phyloP scores from a whole-genome alignment of 2,113 vertebrate species.

The Theropithecus gelada region DNA sequence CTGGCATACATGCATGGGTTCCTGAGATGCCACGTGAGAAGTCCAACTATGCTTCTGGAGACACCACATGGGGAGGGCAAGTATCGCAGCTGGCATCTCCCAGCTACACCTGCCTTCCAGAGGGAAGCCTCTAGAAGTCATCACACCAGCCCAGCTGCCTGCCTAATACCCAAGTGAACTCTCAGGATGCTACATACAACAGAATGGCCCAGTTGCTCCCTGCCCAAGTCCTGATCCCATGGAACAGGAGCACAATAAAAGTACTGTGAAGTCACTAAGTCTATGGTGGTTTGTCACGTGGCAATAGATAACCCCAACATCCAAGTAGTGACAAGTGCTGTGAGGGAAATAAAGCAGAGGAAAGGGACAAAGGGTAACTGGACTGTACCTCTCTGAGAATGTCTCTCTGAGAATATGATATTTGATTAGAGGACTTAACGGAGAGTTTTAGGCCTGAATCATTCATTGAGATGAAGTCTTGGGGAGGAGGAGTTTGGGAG shows the following conservation, averaged over 20 bases:
- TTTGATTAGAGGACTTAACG: neutral
- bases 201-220: neutral
- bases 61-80: neutral
- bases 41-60: neutral
- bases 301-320: neutral
- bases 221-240: no score
- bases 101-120: neutral
- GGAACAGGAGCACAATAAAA: neutral
- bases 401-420: neutral
- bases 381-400: neutral
- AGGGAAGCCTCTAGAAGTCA: neutral
- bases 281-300: neutral
- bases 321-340: neutral
- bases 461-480: neutral
- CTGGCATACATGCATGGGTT: neutral
- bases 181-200: neutral
- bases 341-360: neutral
- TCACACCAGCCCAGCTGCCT: neutral
- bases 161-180: neutral
- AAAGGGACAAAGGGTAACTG: neutral
- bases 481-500: neutral
- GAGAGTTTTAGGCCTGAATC: neutral
- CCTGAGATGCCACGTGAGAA: fast-evolving
- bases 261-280: neutral
- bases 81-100: neutral